Evolutionary conservation across 2,113 vertebrate species (phyloP), one percentile per base, ranked within the genome.

Genomic region (Phalacrocorax carbo): DNA sequence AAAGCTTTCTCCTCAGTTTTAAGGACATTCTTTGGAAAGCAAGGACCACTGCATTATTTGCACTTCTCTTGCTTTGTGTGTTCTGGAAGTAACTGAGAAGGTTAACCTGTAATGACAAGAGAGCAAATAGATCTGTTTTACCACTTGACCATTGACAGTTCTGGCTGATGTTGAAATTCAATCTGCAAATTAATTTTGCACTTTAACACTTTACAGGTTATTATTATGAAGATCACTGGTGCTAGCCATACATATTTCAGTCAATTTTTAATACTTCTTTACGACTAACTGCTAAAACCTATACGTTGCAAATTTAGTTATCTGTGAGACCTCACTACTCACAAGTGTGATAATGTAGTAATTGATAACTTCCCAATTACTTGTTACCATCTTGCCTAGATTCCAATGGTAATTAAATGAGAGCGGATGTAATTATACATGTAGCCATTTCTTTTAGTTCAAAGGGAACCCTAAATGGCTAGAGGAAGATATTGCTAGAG

Each of bases 151-250:
- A 84, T 5, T 76, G 76, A 52, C 81, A 84, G 61, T 52, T 82
- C 69, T 82, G 52, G 16, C 32, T 76, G n/a, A 60, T 64, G 65
- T 20, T 91, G 92, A 95, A 78, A 97, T 82, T 82, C 57, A 82
- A 66, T 75, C 86, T 61, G n/a, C 30, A 94, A 87, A 91, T 86
- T 94, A 92, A 72, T 86, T 93, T 81, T 87, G 61, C 42, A 84
- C 61, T 94, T 90, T 79, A 78, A 36, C 42, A 81, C 22, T 75
- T 80, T 60, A 72, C 19, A 61, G 11, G 38, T 77, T 90, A 26
- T 72, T 91, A 62, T 75, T 89, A n/a, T n/a, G 69, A 81, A 82
- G 38, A 25, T 83, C 36, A 36, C 27, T 57, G 27, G 30, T 81
- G 16, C 36, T 68, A 72, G 11, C 32, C 46, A 46, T 42, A 58